Evolutionary conservation across 1,140 invertebrate genomes (phyloP).

Genomic region (Probaryconus sp.): DNA sequence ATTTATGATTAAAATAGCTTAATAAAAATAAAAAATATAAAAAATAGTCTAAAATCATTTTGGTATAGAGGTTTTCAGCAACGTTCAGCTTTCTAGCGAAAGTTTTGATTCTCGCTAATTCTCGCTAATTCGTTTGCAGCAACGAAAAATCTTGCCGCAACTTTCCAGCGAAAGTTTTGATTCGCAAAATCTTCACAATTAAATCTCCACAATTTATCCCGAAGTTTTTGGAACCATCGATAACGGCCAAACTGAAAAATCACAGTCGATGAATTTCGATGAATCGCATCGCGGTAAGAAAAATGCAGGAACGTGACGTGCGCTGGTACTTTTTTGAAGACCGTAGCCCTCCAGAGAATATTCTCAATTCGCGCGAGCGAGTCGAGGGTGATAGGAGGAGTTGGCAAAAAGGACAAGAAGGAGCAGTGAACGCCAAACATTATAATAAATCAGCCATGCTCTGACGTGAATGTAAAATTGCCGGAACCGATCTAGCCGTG

Average conservation of each 20-base stretch:
- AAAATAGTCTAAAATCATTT: too few species aligned
- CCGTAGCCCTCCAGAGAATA: constrained; percentile 52
- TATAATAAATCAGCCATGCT: constrained; percentile 75
- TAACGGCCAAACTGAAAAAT: constrained; percentile 31
- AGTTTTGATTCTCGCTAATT: too few species aligned
- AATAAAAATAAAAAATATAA: too few species aligned
- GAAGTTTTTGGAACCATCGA: too few species aligned
- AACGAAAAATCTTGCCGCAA: too few species aligned
- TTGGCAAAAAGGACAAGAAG: constrained; percentile 53
- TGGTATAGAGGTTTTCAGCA: too few species aligned
- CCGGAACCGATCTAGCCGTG: constrained; percentile 76
- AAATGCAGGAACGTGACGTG: constrained; percentile 36
- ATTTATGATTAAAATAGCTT: too few species aligned
- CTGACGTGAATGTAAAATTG: constrained; percentile 76
- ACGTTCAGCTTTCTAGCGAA: too few species aligned
- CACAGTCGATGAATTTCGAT: constrained; percentile 21
- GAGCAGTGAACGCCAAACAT: constrained; percentile 68
- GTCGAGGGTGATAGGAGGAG: constrained; percentile 51
- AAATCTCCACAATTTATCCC: too few species aligned
- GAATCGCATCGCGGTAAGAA: constrained; percentile 26
- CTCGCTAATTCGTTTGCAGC: too few species aligned
- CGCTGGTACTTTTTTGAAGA: constrained; percentile 42
- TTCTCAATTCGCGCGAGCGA: constrained; percentile 55
- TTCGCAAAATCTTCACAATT: too few species aligned
- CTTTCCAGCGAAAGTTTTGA: too few species aligned